Conservation (phyloP, 2,797 vertebrate species). For the Megaceryle alcyon region DNA sequence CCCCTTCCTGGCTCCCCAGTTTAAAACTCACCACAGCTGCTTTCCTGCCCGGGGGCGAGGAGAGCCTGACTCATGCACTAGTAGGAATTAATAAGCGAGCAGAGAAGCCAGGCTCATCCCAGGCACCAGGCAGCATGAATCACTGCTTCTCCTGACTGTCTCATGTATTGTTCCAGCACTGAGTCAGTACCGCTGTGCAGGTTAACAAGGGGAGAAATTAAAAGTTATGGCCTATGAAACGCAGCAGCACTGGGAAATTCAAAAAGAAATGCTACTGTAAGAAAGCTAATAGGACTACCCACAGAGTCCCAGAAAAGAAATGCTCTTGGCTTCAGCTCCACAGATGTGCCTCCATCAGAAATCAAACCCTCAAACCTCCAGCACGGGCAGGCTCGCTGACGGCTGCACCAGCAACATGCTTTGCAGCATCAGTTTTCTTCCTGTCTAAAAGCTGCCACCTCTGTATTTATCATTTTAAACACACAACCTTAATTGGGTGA, state of each 20-base stretch:
- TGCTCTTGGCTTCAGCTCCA: background rate
- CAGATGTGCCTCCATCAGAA: background rate
- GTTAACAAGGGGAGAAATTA: background rate
- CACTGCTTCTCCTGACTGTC: slow-evolving; percentile 3
- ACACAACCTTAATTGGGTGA: background rate
- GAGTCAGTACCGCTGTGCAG: slow-evolving; percentile 38
- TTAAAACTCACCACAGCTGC: background rate
- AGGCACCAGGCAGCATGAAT: slow-evolving; percentile 41
- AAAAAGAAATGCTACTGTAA: background rate
- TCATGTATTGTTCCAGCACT: slow-evolving; percentile 38
- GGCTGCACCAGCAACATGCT: accelerated
- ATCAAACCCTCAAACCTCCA: background rate
- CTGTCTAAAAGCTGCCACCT: background rate
- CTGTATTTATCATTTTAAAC: background rate
- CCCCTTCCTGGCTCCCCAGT: background rate
- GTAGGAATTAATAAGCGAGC: slow-evolving; percentile 34
- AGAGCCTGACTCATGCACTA: slow-evolving; percentile 41
- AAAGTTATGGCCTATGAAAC: slow-evolving; percentile 2
- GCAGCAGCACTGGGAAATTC: background rate
- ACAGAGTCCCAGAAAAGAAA: background rate
- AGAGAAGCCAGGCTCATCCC: slow-evolving; percentile 34
- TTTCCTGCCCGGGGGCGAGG: slow-evolving; percentile 37
- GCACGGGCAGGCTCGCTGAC: background rate
- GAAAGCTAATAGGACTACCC: slow-evolving; percentile 14
- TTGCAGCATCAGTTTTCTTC: background rate